phyloP scores from a whole-genome alignment of 2,797 vertebrate genomes.

The Lutjanus argentimaculatus region DNA sequence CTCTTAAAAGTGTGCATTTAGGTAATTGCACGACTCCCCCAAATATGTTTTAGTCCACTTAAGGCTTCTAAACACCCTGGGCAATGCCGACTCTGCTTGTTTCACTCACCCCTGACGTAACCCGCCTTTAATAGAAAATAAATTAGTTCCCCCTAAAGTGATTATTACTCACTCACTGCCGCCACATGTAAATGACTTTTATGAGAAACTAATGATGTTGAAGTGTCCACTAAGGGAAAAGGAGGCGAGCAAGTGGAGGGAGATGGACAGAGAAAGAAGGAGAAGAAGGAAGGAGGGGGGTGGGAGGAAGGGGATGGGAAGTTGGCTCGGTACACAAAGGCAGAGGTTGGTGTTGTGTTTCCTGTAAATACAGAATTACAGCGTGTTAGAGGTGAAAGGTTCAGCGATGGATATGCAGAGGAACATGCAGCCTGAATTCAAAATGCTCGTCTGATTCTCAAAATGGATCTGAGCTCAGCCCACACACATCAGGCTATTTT shows the following conservation, averaged over 20 bases:
- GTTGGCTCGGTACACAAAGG: slow-evolving; percentile 70
- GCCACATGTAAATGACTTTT: slow-evolving; percentile 85
- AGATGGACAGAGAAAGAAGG: slow-evolving; percentile 63
- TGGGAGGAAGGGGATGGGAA: not conserved
- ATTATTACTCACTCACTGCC: slow-evolving; percentile 80
- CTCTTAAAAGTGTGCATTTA: slow-evolving; percentile 85
- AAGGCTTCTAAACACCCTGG: slow-evolving; percentile 72
- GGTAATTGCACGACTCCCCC: slow-evolving; percentile 81
- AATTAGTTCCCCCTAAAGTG: slow-evolving; percentile 82
- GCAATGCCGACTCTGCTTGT: slow-evolving; percentile 76
- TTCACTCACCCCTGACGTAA: slow-evolving; percentile 80
- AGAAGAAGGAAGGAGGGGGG: not conserved
- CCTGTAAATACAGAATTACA: slow-evolving; percentile 81
- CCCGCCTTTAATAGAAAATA: slow-evolving; percentile 82
- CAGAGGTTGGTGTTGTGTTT: slow-evolving; percentile 79
- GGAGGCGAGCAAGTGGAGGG: slow-evolving; percentile 55
- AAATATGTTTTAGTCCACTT: slow-evolving; percentile 83
- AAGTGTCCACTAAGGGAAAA: slow-evolving; percentile 75
- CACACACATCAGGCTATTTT: slow-evolving; percentile 64
- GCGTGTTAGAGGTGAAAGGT: slow-evolving; percentile 75
- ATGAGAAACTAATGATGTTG: slow-evolving; percentile 84
- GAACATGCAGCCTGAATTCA: slow-evolving; percentile 71
- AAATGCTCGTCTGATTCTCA: slow-evolving; percentile 76
- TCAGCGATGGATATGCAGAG: slow-evolving; percentile 73
- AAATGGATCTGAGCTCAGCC: slow-evolving; percentile 76